These are phyloP conservation scores for Psittacula cyanocephala DNA, from an alignment of 2,113 vertebrate genomes.

Conservation along the genomic window DNA sequence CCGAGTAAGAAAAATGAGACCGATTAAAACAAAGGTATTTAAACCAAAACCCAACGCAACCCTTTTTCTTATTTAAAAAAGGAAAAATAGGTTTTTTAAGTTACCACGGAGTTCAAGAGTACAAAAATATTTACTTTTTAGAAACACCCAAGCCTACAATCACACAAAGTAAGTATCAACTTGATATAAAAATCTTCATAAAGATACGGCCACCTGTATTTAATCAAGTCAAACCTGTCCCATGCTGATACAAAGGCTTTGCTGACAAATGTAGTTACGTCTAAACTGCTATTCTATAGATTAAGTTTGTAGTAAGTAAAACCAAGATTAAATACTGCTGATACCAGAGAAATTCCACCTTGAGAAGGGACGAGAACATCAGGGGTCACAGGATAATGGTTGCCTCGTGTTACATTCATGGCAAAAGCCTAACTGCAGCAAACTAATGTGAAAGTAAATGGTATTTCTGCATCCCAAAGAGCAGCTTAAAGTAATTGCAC, in stretches of 20 bases:
- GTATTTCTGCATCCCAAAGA: neutral
- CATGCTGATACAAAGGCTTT: neutral
- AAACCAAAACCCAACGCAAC: neutral
- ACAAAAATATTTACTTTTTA: slow-evolving; percentile 57
- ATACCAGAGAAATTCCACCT: neutral
- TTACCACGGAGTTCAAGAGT: neutral
- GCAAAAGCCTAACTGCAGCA: neutral
- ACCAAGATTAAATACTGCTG: neutral
- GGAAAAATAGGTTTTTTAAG: neutral
- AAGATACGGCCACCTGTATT: neutral
- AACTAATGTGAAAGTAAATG: neutral
- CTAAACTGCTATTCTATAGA: neutral
- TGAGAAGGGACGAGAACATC: neutral
- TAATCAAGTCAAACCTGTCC: neutral
- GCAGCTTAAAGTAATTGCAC: neutral
- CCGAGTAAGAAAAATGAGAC: neutral
- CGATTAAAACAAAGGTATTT: neutral
- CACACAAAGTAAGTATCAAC: slow-evolving; percentile 2
- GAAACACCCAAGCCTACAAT: slow-evolving; percentile 12
- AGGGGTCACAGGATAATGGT: neutral
- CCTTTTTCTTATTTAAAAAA: slow-evolving; percentile 3
- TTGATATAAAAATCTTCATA: slow-evolving; percentile 39
- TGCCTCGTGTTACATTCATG: neutral
- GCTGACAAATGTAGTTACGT: neutral
- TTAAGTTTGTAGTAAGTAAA: neutral